A percentile compares a stretch with the other conserved stretches of the same genome.
These are phyloP conservation scores for Hyppa rectilinea DNA, from an alignment of 2,888 invertebrate genomes.

Conservation along the genomic window DNA sequence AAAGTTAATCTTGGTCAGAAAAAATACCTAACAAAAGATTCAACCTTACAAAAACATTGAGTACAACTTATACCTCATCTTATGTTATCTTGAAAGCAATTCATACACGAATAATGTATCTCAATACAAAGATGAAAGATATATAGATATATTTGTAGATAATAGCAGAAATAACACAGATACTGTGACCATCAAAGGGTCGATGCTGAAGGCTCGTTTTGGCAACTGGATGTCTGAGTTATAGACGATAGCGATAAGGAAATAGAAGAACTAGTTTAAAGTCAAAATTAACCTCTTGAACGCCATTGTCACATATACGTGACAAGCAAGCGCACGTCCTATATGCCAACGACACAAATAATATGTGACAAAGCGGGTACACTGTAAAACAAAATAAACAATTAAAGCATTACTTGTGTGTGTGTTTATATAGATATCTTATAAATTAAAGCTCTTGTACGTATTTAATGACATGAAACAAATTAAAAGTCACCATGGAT, in stretches of 20 bases:
- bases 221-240: constrained; percentile 20
- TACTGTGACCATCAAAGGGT: constrained; percentile 69
- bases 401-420: no score
- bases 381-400: no score
- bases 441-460: no score
- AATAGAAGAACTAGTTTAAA: background rate
- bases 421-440: no score
- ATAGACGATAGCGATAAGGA: constrained; percentile 7
- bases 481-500: no score
- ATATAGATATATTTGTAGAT: constrained; percentile 64
- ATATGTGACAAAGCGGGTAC: no score
- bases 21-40: constrained; percentile 40
- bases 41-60: constrained; percentile 13
- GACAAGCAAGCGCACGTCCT: no score
- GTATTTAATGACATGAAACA: no score
- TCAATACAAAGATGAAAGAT: constrained; percentile 54
- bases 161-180: constrained; percentile 70
- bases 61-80: constrained; percentile 23
- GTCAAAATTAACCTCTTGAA: no score
- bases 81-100: constrained; percentile 51
- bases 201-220: constrained; percentile 62
- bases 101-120: constrained; percentile 51
- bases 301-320: no score
- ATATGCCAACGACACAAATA: no score
- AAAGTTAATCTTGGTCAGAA: background rate